Evolutionary conservation across 2,113 vertebrate genomes (phyloP).

Genomic region (Australoheros scitulus): DNA sequence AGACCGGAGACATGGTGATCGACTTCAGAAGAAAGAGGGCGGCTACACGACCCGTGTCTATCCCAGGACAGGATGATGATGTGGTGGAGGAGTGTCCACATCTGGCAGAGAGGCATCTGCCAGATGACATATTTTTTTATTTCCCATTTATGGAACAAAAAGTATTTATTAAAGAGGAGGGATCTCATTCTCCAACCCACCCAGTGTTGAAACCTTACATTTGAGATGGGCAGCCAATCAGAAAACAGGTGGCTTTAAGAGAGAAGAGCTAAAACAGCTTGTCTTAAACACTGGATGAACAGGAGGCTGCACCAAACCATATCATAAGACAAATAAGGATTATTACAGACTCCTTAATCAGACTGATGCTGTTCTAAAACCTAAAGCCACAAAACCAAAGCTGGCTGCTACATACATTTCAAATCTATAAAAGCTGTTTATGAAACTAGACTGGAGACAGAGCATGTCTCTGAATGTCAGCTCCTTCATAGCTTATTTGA

Average conservation of each 20-base stretch:
- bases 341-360: neutral
- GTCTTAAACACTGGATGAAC: neutral
- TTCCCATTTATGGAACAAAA: neutral
- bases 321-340: neutral
- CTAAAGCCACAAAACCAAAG: neutral
- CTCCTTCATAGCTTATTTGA: neutral
- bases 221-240: neutral
- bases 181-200: neutral
- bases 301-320: neutral
- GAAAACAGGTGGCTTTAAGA: neutral
- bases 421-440: neutral
- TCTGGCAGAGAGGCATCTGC: neutral
- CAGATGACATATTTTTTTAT: neutral
- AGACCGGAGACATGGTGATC: neutral
- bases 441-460: neutral
- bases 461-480: neutral
- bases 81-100: too few species aligned
- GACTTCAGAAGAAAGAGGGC: too few species aligned
- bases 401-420: neutral
- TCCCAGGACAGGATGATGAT: too few species aligned
- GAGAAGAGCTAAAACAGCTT: neutral
- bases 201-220: neutral
- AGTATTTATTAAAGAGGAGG: neutral
- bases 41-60: too few species aligned
- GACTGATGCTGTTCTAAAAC: neutral